Conservation (phyloP, 2,888 invertebrate genomes). For the Papilio demoleus region DNA sequence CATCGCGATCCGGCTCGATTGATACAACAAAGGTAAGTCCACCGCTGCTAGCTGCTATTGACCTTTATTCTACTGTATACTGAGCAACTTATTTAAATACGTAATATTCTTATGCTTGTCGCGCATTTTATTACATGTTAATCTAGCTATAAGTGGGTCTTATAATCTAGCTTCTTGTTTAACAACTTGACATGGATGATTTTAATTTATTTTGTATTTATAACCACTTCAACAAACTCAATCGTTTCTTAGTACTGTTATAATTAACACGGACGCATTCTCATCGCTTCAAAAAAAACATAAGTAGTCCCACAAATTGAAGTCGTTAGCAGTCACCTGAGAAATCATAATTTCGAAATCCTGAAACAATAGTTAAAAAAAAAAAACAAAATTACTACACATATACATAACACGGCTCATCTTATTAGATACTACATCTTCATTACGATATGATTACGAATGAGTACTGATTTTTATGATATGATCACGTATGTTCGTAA, state of each 20-base stretch:
- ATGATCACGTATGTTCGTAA: neutral
- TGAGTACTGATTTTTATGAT: neutral
- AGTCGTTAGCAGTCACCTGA: neutral
- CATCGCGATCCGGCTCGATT: constrained; percentile 45
- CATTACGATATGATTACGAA: neutral
- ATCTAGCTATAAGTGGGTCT: neutral
- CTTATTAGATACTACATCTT: neutral
- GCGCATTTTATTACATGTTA: neutral
- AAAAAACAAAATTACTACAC: neutral
- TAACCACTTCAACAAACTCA: neutral
- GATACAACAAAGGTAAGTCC: constrained; percentile 33
- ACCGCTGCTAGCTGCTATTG: constrained; percentile 31
- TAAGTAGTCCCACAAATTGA: neutral
- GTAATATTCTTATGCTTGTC: constrained; percentile 19
- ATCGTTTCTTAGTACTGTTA: no score
- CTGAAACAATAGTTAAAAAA: neutral
- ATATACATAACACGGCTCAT: neutral
- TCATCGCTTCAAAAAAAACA: neutral
- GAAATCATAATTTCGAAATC: neutral
- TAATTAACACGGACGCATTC: neutral
- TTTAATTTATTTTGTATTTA: neutral
- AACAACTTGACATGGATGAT: neutral
- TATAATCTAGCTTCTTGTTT: neutral
- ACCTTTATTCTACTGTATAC: constrained; percentile 28
- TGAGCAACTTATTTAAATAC: constrained; percentile 22